phyloP scores from a whole-genome alignment of 1,140 invertebrate species.

The Varroa destructor region DNA sequence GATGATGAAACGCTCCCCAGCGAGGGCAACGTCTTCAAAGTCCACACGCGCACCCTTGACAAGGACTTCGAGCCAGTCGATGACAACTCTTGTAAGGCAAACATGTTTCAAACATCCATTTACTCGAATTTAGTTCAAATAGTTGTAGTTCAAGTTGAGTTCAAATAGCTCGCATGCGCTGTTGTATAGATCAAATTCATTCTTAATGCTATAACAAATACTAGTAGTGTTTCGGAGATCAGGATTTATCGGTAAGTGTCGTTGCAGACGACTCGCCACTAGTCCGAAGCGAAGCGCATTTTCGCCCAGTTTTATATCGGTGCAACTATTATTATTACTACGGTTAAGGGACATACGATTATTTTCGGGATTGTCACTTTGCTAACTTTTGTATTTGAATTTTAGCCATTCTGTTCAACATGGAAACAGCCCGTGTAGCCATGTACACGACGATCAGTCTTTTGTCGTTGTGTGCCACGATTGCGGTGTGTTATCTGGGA shows the following conservation, averaged over 20 bases:
- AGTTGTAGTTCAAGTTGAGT: too few relatives aligned
- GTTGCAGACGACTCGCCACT: too few relatives aligned
- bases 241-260: too few relatives aligned
- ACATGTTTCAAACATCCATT: conserved; percentile 17
- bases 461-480: not conserved
- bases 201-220: too few relatives aligned
- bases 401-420: conserved; percentile 1
- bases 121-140: too few relatives aligned
- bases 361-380: not conserved
- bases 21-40: not conserved
- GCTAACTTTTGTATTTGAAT: not conserved
- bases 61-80: conserved; percentile 17
- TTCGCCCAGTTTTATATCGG: too few relatives aligned
- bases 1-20: not conserved
- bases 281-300: too few relatives aligned
- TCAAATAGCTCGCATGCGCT: too few relatives aligned
- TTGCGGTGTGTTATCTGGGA: conserved; percentile 8
- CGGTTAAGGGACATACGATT: too few relatives aligned
- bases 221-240: too few relatives aligned
- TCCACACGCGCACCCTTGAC: conserved; percentile 16
- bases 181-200: too few relatives aligned
- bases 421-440: conserved; percentile 19
- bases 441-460: conserved; percentile 19
- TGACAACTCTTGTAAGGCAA: not conserved
- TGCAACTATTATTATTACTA: too few relatives aligned